Evolutionary conservation across 1,140 invertebrate genomes (phyloP).

Genomic region (Whitmania pigra): DNA sequence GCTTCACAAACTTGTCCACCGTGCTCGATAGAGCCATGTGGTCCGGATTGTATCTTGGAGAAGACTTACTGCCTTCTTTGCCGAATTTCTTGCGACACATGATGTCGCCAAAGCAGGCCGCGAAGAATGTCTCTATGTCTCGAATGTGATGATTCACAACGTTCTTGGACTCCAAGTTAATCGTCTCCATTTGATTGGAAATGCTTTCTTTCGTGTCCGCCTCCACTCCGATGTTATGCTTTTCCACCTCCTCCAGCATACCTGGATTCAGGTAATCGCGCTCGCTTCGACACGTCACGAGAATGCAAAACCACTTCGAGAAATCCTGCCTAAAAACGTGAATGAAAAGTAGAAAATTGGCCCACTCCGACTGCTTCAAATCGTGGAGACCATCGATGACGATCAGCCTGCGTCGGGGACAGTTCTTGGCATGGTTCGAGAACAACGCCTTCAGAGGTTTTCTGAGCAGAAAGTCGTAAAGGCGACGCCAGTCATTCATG

Average conservation of each 20-base stretch:
- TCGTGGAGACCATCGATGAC: background rate
- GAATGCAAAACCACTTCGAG: background rate
- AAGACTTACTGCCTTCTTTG: background rate
- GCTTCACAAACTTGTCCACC: constrained; percentile 5
- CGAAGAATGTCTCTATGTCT: constrained; percentile 6
- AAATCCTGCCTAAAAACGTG: constrained; percentile 2
- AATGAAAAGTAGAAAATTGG: background rate
- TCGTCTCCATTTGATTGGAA: background rate
- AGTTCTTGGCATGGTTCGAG: background rate
- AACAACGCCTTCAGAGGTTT: background rate
- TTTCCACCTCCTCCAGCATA: background rate
- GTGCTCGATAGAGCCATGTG: constrained; percentile 1
- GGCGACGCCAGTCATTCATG: constrained; percentile 3
- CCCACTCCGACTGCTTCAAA: background rate
- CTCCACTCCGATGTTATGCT: background rate
- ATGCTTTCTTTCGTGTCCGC: background rate
- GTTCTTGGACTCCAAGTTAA: constrained; percentile 5
- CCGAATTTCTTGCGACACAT: constrained; percentile 12
- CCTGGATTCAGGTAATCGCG: background rate
- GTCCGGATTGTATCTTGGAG: constrained; percentile 7
- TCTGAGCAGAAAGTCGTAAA: background rate
- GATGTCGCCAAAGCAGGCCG: background rate
- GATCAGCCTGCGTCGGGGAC: background rate
- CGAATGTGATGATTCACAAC: constrained; percentile 2
- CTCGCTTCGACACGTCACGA: background rate